Percentiles rank a stretch among this genome's conserved stretches.
Evolutionary conservation across 2,113 vertebrate species (phyloP).

Genomic region (Dolichotis patagonum): DNA sequence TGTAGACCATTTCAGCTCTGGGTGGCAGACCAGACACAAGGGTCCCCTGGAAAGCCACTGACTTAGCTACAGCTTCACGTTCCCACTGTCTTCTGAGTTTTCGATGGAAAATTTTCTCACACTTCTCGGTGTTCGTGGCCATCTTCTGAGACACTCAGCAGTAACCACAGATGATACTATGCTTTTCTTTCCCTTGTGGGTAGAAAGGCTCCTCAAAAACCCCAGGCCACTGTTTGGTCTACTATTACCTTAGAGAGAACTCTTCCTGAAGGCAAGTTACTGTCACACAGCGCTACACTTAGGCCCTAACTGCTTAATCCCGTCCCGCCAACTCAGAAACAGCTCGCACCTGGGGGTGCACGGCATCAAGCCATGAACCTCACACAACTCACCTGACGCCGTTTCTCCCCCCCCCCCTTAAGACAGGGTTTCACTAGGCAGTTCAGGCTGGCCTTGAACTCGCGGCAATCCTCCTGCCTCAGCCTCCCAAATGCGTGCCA

Average conservation of each 20-base stretch:
- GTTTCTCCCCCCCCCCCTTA: no score
- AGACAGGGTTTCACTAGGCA: not conserved
- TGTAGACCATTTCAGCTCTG: not conserved
- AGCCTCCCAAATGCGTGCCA: not conserved
- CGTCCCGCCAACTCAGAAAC: not conserved
- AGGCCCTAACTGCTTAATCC: not conserved
- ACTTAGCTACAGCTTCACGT: not conserved
- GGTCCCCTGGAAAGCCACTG: not conserved
- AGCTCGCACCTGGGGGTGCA: not conserved
- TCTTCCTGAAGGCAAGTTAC: not conserved
- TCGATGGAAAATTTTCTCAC: not conserved
- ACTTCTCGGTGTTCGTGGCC: not conserved
- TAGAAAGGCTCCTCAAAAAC: not conserved
- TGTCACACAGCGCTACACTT: constrained; percentile 30
- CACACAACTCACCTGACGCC: not conserved
- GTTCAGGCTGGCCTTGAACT: not conserved
- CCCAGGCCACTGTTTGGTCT: not conserved
- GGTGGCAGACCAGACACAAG: not conserved
- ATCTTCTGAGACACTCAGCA: not conserved
- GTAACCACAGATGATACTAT: not conserved
- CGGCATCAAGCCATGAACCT: not conserved
- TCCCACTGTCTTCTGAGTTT: not conserved
- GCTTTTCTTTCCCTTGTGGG: not conserved
- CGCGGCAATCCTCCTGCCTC: not conserved
- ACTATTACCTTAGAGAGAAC: constrained; percentile 29